These are phyloP conservation scores for Erebia epiphron DNA, from an alignment of 2,888 invertebrate genomes.

Conservation along the genomic window DNA sequence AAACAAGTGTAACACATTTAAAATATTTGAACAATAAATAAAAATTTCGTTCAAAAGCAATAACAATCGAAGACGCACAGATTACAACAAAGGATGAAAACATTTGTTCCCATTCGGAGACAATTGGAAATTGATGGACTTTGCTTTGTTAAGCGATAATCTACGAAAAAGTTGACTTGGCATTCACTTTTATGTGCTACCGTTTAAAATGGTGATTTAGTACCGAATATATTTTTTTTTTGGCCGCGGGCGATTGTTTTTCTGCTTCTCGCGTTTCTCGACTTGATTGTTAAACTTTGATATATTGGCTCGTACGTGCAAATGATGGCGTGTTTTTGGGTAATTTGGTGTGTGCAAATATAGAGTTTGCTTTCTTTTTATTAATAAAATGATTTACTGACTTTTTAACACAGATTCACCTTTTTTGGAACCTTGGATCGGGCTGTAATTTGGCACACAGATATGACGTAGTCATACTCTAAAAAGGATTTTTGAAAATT, in stretches of 20 bases:
- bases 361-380: background rate
- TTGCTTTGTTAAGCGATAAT: conserved; percentile 33
- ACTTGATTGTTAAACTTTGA: conserved; percentile 12
- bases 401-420: background rate
- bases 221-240: conserved; percentile 47
- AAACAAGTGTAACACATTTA: conserved; percentile 14
- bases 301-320: conserved; percentile 13
- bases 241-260: conserved; percentile 31
- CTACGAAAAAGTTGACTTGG: conserved; percentile 31
- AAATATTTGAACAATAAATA: conserved; percentile 19
- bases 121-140: conserved; percentile 36
- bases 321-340: conserved; percentile 25
- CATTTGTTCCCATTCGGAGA: conserved; percentile 23
- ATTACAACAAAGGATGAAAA: conserved; percentile 24
- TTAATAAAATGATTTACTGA: conserved; percentile 1
- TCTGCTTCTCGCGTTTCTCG: background rate
- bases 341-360: conserved; percentile 19
- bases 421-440: no score
- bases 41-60: conserved; percentile 15
- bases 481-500: no score
- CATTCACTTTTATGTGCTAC: conserved; percentile 43
- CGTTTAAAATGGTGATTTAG: conserved; percentile 71
- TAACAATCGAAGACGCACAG: conserved; percentile 17
- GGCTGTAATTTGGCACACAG: no score
- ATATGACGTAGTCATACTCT: no score